Evolutionary conservation across 2,888 invertebrate genomes (phyloP), one percentile per base, ranked within the genome.

Genomic region (Idaea biselata): DNA sequence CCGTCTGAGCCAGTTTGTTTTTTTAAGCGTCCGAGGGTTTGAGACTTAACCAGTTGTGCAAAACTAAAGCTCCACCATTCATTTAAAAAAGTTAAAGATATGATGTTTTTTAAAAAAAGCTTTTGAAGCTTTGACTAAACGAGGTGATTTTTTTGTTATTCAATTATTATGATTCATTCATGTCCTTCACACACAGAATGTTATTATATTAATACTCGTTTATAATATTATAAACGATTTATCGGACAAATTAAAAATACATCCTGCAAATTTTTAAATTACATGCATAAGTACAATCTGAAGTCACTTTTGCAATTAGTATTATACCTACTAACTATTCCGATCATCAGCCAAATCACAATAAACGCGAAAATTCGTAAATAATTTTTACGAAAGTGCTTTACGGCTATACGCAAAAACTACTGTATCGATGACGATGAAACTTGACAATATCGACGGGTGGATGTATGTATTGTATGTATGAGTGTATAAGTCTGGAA

Each of bases 1-100:
- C 85, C 77, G 87, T 84, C 86, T 76, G 78, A 82, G 81, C 80
- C 81, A 82, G 86, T 85, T 83, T 75, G 67, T 71, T 81, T 77
- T 78, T 80, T 75, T 78, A 75, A 76, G 68, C 65, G 65, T 73
- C 66, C 63, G 74, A 64, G 68, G 70, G 64, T 65, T 67, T 70
- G 62, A 44, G 44, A 14, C 44, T 44, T 44, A 67, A 67, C 65
- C 71, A 65, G 69, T 71, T 72, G 68, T 70, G 71, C 72, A 68
- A 68, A 63, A 57, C 66, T 73, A 73, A 68, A 44, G 44, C 14
- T 44, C 44, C 33, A 33, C 8, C 33, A 44, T 44, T 7, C 0
- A 8, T 11, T 11, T 0, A 8, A 11, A 44, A 44, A 44, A 44
- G 8, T 14, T 7, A 14, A 44, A 44, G 11, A 8, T 44, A 8